Base-by-base conservation (phyloP, 1,140 invertebrate genomes). In the Drosophila paulistorum region DNA sequence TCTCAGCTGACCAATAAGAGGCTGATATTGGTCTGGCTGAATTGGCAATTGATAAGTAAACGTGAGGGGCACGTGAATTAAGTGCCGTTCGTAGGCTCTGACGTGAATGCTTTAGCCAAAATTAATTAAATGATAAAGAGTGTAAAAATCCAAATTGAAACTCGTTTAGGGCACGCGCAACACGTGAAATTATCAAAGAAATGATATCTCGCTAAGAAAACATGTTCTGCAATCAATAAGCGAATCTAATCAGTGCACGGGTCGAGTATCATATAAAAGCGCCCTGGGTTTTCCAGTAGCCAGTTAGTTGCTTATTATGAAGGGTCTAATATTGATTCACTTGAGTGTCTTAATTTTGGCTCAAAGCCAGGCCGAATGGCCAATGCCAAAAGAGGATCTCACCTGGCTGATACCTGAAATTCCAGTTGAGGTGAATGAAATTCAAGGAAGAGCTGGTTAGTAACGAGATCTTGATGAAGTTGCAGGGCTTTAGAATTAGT, bases 91-190 rank as follows among this genome's bases (percentile, higher is more conserved):
- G 51, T 42, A 58, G 17, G 45, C 42, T n/a, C 54, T 60, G 75
- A 78, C 72, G 72, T 59, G 68, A 79, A 65, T 48, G 63, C 51
- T 37, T 42, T 51, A 26, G 37, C 66, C 65, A 57, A 72, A 77
- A 74, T 69, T 89, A 86, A 86, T 86, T 79, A 86, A 86, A 67
- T 87, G 82, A 86, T 86, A 86, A 81, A 37, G 35, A 51, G 9
- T 58, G 35, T 41, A 37, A 71, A 67, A 45, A 59, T 54, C 6
- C 54, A 51, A 65, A n/a, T 37, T 66, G 7, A 78, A 72, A 71
- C 17, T 37, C 54, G 37, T 68, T 71, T 64, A 64, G 42, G 69
- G 65, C 74, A 79, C 77, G 42, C 55, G 75, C 68, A 64, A 73
- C 75, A 76, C 68, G 64, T 79, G 72, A 79, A 60, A 67, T 68